A percentile compares a stretch with the other conserved stretches of the same genome.
Evolutionary conservation across 2,113 vertebrate species (phyloP).

Genomic region (Piaya cayana): DNA sequence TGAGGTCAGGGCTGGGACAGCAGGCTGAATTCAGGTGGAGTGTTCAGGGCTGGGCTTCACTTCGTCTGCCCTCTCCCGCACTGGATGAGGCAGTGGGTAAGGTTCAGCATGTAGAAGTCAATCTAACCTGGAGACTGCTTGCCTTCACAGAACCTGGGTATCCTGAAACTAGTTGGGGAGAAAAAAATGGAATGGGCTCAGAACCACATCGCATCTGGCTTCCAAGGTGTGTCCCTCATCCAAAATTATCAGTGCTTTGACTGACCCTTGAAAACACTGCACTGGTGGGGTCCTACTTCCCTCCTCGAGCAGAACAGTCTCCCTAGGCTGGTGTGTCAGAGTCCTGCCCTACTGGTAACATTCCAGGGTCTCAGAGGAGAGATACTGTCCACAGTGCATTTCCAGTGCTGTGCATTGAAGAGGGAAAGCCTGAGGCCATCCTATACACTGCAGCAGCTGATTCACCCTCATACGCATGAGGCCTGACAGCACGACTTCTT

Average conservation of each 20-base stretch:
- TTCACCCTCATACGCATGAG: neutral
- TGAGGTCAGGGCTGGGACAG: neutral
- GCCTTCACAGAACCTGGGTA: slow-evolving; percentile 81
- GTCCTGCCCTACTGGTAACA: neutral
- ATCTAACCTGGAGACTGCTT: neutral
- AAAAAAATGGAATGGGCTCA: slow-evolving; percentile 87
- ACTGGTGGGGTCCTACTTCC: neutral
- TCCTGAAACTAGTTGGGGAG: slow-evolving; percentile 87
- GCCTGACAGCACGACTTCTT: neutral
- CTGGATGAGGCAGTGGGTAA: neutral
- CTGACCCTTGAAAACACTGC: neutral
- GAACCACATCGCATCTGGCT: slow-evolving; percentile 84
- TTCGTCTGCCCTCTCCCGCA: neutral
- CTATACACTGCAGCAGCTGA: neutral
- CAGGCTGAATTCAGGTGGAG: neutral
- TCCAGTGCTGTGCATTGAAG: neutral
- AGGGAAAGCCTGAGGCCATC: neutral
- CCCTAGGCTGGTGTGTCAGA: neutral
- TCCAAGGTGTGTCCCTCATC: slow-evolving; percentile 79
- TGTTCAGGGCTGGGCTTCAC: neutral
- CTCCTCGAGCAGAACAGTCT: neutral
- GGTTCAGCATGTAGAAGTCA: neutral
- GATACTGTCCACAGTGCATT: neutral
- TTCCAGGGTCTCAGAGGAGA: neutral
- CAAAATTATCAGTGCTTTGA: neutral